Percentiles rank a stretch among this genome's conserved stretches.
These are phyloP conservation scores for Fragum sueziense DNA, from an alignment of 2,888 invertebrate species.

Conservation along the genomic window DNA sequence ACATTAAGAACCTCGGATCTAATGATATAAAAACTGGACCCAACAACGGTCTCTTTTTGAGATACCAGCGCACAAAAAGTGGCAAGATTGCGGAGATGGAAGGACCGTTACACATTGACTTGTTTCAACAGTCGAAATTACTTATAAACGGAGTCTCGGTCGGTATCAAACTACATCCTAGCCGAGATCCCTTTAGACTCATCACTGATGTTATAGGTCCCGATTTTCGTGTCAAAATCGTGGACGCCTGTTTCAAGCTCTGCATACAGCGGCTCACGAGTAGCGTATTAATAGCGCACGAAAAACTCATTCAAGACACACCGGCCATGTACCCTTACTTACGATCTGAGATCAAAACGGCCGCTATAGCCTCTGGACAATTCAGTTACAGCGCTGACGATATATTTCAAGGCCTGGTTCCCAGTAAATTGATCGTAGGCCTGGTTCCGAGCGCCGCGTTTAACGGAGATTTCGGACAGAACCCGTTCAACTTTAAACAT, in stretches of 20 bases:
- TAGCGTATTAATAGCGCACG: slow-evolving; percentile 40
- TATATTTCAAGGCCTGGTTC: slow-evolving; percentile 39
- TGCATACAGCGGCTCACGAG: slow-evolving; percentile 41
- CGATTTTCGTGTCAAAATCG: slow-evolving; percentile 36
- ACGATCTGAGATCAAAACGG: slow-evolving; percentile 43
- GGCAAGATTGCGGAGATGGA: slow-evolving; percentile 46
- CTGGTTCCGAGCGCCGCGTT: slow-evolving; percentile 35
- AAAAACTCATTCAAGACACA: slow-evolving; percentile 28
- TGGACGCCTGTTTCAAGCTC: slow-evolving; percentile 47
- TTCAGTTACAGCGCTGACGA: slow-evolving; percentile 38
- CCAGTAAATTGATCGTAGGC: slow-evolving; percentile 37
- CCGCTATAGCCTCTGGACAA: slow-evolving; percentile 46
- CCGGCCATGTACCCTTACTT: slow-evolving; percentile 49
- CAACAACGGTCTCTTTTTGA: slow-evolving; percentile 37
- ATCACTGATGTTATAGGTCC: slow-evolving; percentile 23
- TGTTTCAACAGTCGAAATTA: slow-evolving; percentile 43
- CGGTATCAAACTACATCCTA: slow-evolving; percentile 43
- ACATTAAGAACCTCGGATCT: slow-evolving; percentile 25
- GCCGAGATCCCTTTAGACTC: slow-evolving; percentile 39
- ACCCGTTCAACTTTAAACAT: slow-evolving; percentile 34
- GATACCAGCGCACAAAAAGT: slow-evolving; percentile 24
- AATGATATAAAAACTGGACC: slow-evolving; percentile 32
- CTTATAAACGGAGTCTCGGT: slow-evolving; percentile 46
- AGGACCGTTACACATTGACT: slow-evolving; percentile 36
- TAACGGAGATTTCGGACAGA: slow-evolving; percentile 32